Base-by-base conservation (phyloP, 2,113 vertebrate genomes). In the Chionomys nivalis region DNA sequence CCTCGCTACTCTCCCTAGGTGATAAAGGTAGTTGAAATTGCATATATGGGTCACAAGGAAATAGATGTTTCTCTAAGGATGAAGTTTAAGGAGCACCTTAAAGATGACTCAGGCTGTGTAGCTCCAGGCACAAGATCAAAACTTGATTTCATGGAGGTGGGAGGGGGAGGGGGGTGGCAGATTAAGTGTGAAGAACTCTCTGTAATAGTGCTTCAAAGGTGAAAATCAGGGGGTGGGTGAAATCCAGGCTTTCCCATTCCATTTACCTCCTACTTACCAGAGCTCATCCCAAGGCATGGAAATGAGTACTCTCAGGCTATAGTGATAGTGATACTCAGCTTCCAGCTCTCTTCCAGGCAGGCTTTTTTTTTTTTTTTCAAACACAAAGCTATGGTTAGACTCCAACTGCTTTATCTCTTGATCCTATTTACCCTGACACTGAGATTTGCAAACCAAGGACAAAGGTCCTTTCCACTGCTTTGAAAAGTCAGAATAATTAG, bases 401-500 rank as follows among this genome's bases (percentile, higher is more conserved):
- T 70, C 52, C 39, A 87, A 81, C 24, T 6, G 55, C 36, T 75
- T 49, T 77, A 42, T 33, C 76, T 96, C 65, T 77, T 88, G 90
- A n/a, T 92, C 10, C 65, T 94, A 24, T 78, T 93, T 70, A 31
- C 75, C 47, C 49, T 28, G 61, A 58, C 28, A 61, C 36, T 93
- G 28, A 72, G 90, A 82, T 85, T 75, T 85, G 36, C 79, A 96
- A 89, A 75, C 42, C 44, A 83, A 28, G 36, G 61, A 77, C n/a
- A 86, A 87, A 83, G 26, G 39, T 94, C 65, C 79, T 82, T 55
- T 75, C 89, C 55, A 87, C 39, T 76, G 2, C 82, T 95, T 88
- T 94, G 42, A 28, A 83, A 87, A 94, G 94, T 90, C 31, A 82
- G 33, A 75, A 89, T 91, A 86, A 91, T 31, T 79, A 78, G 17